Percentiles rank a stretch among this genome's conserved stretches.
Conservation (phyloP, 2,797 vertebrate genomes). For the Trichosurus vulpecula region DNA sequence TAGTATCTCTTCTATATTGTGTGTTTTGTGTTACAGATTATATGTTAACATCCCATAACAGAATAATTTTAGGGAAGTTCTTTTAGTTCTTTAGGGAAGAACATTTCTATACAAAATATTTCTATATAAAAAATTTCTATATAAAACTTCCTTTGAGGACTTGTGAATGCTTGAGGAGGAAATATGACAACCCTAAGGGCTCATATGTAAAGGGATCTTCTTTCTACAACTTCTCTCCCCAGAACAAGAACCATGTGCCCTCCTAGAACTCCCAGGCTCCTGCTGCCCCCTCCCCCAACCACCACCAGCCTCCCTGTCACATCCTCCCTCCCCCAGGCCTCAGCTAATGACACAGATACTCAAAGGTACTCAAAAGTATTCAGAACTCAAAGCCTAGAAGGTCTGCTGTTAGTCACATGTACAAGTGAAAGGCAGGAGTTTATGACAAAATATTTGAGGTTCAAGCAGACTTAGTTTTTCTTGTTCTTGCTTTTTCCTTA, state of each 20-base stretch:
- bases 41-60: neutral
- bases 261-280: too few species aligned
- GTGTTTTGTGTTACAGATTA: neutral
- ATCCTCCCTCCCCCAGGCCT: neutral
- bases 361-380: neutral
- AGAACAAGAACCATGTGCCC: neutral
- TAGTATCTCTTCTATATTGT: neutral
- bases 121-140: neutral
- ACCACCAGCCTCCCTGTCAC: too few species aligned
- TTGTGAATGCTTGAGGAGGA: neutral
- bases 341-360: neutral
- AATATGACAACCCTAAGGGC: constrained; percentile 2
- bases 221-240: neutral
- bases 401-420: neutral
- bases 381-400: neutral
- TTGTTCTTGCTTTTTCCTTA: neutral
- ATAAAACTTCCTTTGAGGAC: constrained; percentile 2
- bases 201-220: neutral
- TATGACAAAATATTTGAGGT: neutral
- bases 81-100: neutral
- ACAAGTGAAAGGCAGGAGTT: neutral
- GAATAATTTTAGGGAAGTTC: too few species aligned
- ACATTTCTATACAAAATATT: neutral
- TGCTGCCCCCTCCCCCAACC: neutral
- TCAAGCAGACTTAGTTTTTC: neutral